Percentiles rank a stretch among this genome's conserved stretches.
These are phyloP conservation scores for Tylochromis polylepis DNA, from an alignment of 2,113 vertebrate genomes.

Conservation along the genomic window DNA sequence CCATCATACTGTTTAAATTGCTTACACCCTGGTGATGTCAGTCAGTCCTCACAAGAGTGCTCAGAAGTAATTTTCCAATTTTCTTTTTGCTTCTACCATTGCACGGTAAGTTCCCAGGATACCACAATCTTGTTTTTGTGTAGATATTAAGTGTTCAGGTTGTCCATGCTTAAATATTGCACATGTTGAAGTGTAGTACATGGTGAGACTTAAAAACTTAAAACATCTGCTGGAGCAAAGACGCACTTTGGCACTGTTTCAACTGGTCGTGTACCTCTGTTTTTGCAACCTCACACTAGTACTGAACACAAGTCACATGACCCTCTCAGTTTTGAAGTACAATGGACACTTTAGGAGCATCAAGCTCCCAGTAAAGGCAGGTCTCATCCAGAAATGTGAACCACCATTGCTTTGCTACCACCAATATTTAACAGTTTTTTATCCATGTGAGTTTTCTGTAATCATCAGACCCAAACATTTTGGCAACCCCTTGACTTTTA, in stretches of 20 bases:
- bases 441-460: background rate
- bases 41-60: background rate
- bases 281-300: background rate
- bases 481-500: background rate
- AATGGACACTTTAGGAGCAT: background rate
- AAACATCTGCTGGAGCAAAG: background rate
- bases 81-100: background rate
- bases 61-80: background rate
- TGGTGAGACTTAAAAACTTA: background rate
- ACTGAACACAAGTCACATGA: background rate
- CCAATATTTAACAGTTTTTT: rapidly evolving
- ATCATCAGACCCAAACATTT: background rate
- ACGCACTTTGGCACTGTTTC: background rate
- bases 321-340: rapidly evolving
- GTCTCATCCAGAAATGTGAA: background rate
- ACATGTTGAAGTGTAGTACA: background rate
- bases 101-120: background rate
- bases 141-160: background rate
- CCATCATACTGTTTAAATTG: background rate
- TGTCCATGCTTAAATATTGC: background rate
- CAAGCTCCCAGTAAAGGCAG: background rate
- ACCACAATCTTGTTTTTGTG: background rate
- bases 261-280: background rate
- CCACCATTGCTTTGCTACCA: background rate
- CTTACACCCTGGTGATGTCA: background rate